phyloP scores from a whole-genome alignment of 1,140 invertebrate genomes.

The Drosophila eugracilis region DNA sequence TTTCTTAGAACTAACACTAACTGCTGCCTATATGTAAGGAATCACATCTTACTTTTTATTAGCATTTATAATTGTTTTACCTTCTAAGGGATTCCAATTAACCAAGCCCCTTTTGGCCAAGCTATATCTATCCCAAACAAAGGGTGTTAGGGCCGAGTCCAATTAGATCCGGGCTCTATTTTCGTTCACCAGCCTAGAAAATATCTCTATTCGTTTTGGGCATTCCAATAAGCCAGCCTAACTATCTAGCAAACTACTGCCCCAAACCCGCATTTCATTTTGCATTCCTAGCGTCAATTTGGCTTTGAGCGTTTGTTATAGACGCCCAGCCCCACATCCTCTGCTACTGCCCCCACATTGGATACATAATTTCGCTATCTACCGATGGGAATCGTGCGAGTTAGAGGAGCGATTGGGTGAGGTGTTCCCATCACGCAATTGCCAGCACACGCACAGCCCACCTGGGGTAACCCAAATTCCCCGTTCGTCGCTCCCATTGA shows the following conservation, averaged over 20 bases:
- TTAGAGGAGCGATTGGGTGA: conserved; percentile 3
- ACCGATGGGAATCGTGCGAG: conserved; percentile 45
- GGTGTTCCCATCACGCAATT: conserved; percentile 53
- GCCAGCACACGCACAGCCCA: conserved; percentile 33
- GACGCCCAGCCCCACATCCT: not conserved
- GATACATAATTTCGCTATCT: conserved; percentile 67
- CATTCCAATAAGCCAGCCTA: conserved; percentile 3
- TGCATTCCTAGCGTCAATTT: conserved; percentile 50
- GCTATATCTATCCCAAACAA: not conserved
- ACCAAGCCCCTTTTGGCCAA: not conserved
- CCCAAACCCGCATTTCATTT: conserved; percentile 38
- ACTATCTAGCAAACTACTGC: conserved; percentile 11
- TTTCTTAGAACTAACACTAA: too few relatives aligned
- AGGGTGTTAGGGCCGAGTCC: not conserved
- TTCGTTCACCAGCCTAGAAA: not conserved
- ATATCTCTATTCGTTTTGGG: conserved; percentile 12
- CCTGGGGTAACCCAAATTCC: conserved; percentile 42
- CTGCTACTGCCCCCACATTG: conserved; percentile 6
- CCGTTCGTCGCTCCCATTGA: conserved; percentile 4
- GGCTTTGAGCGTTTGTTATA: conserved; percentile 24
- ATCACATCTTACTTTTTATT: too few relatives aligned
- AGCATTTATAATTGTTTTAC: not conserved
- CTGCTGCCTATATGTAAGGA: too few relatives aligned
- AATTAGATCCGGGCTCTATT: not conserved
- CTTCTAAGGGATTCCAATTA: not conserved